Conservation (phyloP, 1,140 invertebrate species). For the Ctenoplectra terminalis region DNA sequence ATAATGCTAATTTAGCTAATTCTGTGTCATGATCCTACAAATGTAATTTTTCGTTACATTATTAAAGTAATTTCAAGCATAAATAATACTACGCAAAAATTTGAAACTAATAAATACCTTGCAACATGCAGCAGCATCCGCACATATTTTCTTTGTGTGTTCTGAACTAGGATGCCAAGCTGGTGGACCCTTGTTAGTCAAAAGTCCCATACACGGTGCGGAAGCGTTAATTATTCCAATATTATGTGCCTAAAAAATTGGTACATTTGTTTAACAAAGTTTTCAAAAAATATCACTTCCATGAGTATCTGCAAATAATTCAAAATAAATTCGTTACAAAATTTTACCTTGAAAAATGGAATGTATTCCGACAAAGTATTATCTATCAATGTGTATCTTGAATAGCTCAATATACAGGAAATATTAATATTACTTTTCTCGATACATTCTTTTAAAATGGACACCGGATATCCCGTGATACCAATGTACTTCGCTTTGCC, state of each 20-base stretch:
- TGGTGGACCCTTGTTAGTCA: conserved; percentile 89
- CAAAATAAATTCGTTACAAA: background rate
- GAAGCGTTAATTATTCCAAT: conserved; percentile 94
- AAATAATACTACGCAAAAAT: background rate
- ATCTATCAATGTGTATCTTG: conserved; percentile 91
- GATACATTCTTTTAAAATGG: conserved; percentile 88
- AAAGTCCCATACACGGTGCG: conserved; percentile 90
- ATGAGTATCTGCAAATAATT: background rate
- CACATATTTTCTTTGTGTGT: conserved; percentile 87
- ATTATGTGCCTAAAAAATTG: conserved; percentile 84
- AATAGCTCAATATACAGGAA: conserved; percentile 90
- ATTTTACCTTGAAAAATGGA: conserved; percentile 88
- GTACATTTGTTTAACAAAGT: background rate
- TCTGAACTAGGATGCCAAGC: conserved; percentile 92
- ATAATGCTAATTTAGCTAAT: conserved; percentile 88
- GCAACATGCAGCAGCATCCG: conserved; percentile 85
- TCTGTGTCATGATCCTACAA: conserved; percentile 85
- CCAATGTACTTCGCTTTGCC: conserved; percentile 94
- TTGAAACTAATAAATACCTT: conserved; percentile 81
- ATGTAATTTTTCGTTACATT: conserved; percentile 7
- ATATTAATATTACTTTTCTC: conserved; percentile 87
- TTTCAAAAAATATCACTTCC: background rate
- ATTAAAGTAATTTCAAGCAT: conserved; percentile 17
- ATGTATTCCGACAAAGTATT: conserved; percentile 89
- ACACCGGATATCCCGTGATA: conserved; percentile 93